Conservation (phyloP, 2,113 vertebrate species). For the Stictonetta naevosa region DNA sequence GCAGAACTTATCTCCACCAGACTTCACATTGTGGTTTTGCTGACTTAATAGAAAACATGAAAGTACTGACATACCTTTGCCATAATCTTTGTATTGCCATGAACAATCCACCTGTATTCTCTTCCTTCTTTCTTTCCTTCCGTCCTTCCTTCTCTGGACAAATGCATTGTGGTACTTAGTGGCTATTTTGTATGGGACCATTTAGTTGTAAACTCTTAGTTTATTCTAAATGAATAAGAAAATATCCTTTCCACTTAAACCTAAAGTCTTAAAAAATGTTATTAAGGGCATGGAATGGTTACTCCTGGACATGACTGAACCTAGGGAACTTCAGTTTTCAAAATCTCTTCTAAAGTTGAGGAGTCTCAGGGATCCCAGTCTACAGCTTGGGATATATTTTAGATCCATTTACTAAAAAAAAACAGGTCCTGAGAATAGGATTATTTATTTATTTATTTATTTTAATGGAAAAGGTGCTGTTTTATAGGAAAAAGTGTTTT, state of each 20-base stretch:
- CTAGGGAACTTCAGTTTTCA: neutral
- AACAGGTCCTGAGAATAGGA: neutral
- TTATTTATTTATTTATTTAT: neutral
- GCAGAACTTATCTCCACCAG: neutral
- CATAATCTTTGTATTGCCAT: neutral
- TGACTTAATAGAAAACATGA: neutral
- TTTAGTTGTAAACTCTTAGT: neutral
- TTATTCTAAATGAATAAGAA: neutral
- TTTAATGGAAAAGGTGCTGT: neutral
- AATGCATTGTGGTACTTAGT: neutral
- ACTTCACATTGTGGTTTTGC: neutral
- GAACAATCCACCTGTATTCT: neutral
- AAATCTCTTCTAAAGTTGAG: neutral
- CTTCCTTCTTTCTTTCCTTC: too few species aligned
- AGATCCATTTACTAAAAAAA: neutral
- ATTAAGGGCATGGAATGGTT: neutral
- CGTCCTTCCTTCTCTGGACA: neutral
- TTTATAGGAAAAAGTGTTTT: neutral
- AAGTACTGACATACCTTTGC: neutral
- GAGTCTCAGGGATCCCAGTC: neutral
- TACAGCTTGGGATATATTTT: neutral
- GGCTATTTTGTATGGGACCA: neutral
- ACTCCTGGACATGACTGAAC: neutral
- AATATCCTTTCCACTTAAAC: neutral
- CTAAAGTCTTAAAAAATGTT: neutral